Base-by-base conservation (phyloP, 2,797 vertebrate genomes). In the Etheostoma nigrum region DNA sequence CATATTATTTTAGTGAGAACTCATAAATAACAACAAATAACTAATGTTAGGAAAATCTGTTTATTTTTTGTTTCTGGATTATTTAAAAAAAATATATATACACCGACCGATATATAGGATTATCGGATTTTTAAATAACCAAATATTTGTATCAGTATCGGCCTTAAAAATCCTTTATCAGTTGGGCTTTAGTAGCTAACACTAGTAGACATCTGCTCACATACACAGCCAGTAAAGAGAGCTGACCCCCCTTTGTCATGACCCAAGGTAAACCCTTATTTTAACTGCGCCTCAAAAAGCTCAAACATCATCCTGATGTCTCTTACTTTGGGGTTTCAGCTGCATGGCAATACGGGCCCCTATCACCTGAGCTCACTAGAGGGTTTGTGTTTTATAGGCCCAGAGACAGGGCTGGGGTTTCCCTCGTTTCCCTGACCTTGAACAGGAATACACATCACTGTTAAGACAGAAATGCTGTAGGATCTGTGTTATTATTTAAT, bases 191-290 rank as follows among this genome's bases (percentile, higher is more conserved):
- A 27, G 27, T 27, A 27, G 27, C 44, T 10, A 62, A 84, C 76
- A 18, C 63, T 87, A 91, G 82, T 90, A 91, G 83, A 86, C 89
- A 82, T 87, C 81, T 78, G 81, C 74, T 75, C 25, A 2, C 25
- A 2, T 27, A 62, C 63, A 67, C 25, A 21, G 40, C 66, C 65
- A 60, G 81, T 65, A 12, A 21, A 23, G 51, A 52, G 51, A 84
- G 60, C 59, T 21, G 45, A 6, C 18, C 21, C 40, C 36, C 55
- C 59, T 60, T 76, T 33, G 59, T n/a, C 51, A 5, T 13, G 54
- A 48, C 4, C 25, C 33, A 9, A 55, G 65, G 19, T 64, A 67
- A 80, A 78, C 19, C 44, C 14, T 52, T 40, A 25, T 52, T 69
- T 15, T 12, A 74, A 45, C 45, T 9, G 15, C 55, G 18, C 16